Conservation (phyloP, 2,888 invertebrate genomes). For the Orchesellides sinensis region DNA sequence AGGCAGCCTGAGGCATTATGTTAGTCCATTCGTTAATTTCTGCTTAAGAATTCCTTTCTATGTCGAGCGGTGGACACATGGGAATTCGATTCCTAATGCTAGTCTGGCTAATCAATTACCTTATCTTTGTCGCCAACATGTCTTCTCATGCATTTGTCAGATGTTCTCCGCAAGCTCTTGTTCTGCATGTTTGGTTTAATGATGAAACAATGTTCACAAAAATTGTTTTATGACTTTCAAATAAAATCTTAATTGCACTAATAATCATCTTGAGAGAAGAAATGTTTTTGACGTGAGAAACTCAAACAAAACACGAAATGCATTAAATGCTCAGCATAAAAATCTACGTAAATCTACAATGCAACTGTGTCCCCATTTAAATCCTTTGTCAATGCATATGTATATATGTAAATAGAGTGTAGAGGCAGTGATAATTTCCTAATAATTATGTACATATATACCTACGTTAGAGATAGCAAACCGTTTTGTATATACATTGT, state of each 20-base stretch:
- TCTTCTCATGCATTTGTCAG: conserved; percentile 29
- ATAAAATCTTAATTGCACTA: not conserved
- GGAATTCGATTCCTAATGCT: conserved; percentile 63
- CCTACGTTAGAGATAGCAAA: not conserved
- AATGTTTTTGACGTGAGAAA: too few species aligned
- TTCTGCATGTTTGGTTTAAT: too few species aligned
- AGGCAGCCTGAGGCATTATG: conserved; percentile 73
- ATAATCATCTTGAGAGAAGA: not conserved
- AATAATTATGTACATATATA: not conserved
- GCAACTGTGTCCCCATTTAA: too few species aligned
- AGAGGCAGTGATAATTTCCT: not conserved
- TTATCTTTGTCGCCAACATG: conserved; percentile 5
- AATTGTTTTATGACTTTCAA: too few species aligned
- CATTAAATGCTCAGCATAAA: too few species aligned
- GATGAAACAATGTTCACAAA: not conserved
- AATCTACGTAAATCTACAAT: too few species aligned
- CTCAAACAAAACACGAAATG: too few species aligned
- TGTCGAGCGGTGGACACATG: conserved; percentile 62
- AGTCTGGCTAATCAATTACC: conserved; percentile 45
- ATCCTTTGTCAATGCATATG: too few species aligned
- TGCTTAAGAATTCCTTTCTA: conserved; percentile 61
- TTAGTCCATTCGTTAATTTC: conserved; percentile 65
- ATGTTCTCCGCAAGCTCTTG: conserved; percentile 58
- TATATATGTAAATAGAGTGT: not conserved
- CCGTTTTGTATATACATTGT: not conserved